Evolutionary conservation across 2,888 invertebrate genomes (phyloP).

Genomic region (Agrilus biguttatus): DNA sequence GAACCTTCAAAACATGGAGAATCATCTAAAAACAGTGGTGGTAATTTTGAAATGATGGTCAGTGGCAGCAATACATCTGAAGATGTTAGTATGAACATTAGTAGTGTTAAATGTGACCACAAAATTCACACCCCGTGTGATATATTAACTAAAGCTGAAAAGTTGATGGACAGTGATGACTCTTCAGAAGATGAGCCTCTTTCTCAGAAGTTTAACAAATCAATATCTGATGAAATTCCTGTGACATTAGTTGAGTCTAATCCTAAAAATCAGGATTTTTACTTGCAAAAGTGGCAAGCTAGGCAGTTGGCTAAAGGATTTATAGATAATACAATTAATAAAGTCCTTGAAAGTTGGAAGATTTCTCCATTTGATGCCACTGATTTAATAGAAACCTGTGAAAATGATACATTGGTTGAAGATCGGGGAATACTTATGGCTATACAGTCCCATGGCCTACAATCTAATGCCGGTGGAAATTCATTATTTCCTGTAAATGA

Average conservation of each 20-base stretch:
- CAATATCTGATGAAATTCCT: conserved; percentile 19
- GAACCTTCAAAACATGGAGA: conserved; percentile 2
- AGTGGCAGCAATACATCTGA: conserved; percentile 5
- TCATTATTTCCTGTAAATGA: background rate
- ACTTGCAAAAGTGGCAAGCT: conserved; percentile 46
- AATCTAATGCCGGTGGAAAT: conserved; percentile 18
- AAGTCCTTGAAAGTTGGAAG: conserved; percentile 47
- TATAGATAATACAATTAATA: conserved; percentile 56
- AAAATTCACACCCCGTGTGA: conserved; percentile 1
- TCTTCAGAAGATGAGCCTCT: conserved; percentile 10
- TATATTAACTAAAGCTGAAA: conserved; percentile 15
- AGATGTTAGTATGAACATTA: conserved; percentile 9
- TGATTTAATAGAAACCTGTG: conserved; percentile 40
- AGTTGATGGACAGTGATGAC: conserved; percentile 10
- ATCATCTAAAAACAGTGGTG: conserved; percentile 3
- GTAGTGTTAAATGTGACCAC: background rate
- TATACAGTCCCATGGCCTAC: conserved; percentile 55
- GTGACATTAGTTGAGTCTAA: conserved; percentile 21
- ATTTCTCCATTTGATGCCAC: conserved; percentile 36
- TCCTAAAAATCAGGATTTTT: conserved; percentile 24
- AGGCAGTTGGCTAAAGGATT: conserved; percentile 50
- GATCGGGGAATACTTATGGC: conserved; percentile 62
- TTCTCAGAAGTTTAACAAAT: conserved; percentile 11
- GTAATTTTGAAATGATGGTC: conserved; percentile 11
- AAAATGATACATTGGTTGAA: conserved; percentile 45